phyloP scores from a whole-genome alignment of 2,888 invertebrate genomes.

The Eristalis intricaria region DNA sequence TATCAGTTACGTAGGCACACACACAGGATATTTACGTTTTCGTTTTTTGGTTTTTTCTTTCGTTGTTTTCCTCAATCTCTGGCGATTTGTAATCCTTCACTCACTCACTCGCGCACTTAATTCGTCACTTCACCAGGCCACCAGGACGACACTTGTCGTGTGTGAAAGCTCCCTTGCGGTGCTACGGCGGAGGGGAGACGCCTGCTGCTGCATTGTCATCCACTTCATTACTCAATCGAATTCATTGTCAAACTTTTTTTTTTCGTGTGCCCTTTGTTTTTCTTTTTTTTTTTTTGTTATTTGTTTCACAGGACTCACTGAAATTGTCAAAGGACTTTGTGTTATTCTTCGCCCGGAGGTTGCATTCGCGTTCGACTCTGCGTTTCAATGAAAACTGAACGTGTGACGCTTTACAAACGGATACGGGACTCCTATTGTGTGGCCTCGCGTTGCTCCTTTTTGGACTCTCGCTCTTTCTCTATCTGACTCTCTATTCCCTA shows the following conservation, averaged over 20 bases:
- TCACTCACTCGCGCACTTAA: neutral
- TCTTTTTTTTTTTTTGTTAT: too few species aligned
- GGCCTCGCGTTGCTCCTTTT: neutral
- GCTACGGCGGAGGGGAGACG: neutral
- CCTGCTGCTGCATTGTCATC: neutral
- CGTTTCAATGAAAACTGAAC: slow-evolving; percentile 77
- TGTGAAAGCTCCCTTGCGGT: neutral
- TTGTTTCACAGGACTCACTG: too few species aligned
- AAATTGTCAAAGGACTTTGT: neutral
- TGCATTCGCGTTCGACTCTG: slow-evolving; percentile 75
- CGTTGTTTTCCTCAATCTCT: neutral
- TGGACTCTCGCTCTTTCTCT: slow-evolving; percentile 49
- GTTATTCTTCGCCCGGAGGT: neutral
- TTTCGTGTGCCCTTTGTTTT: too few species aligned
- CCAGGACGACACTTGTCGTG: neutral
- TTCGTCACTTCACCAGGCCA: neutral
- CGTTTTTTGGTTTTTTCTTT: neutral
- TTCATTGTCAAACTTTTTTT: neutral
- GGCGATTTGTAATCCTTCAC: neutral
- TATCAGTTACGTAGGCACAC: slow-evolving; percentile 67
- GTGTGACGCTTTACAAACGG: slow-evolving; percentile 51
- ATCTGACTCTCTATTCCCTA: neutral
- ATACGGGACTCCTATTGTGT: slow-evolving; percentile 26
- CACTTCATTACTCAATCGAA: neutral
- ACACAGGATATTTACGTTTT: neutral